Base-by-base conservation (phyloP, 2,797 vertebrate species). In the Cryptoprocta ferox region DNA sequence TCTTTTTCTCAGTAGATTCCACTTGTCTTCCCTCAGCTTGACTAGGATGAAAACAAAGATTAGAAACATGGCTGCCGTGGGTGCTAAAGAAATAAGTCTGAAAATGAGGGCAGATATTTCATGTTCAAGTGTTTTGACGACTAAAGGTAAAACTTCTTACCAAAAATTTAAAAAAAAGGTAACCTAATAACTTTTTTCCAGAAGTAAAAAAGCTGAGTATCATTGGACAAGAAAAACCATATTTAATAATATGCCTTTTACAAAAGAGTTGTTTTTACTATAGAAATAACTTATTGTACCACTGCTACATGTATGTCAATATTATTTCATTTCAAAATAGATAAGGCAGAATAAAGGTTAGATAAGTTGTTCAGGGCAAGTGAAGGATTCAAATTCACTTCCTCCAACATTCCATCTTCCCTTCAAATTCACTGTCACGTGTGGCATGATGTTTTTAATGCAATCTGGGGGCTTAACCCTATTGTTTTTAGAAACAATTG, bases 1-100 rank as follows among this genome's bases (percentile, higher is more conserved):
- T 96, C 53, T 21, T 37, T 97, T 97, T 97, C 81, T 98, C 96
- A 90, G 83, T 82, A 97, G 81, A 93, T 93, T 96, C 73, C 53
- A 59, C 28, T 50, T 93, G 8, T 13, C 21, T 82, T 68, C 37
- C 32, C 12, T 84, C 14, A 18, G 19, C 6, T 91, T 96, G 32
- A n/a, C 14, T 14, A 81, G 28, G 37, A 65, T 45, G 35, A 88
- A 93, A 86, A 56, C 19, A 80, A 90, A 90, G 50, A 81, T 78
- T 76, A 32, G 50, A 92, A 91, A 84, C 13, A 78, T 8, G 39
- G 21, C 6, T 56, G 14, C 21, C 8, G 19, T 18, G 71, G 56
- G 10, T 35, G 18, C 12, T 82, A 4, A 92, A 92, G 59, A 88
- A 90, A 91, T 3, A 78, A 76, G 15, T 6, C 59, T 56, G 32